These are phyloP conservation scores for Nycticorax nycticorax DNA, from an alignment of 2,113 vertebrate genomes.

Conservation along the genomic window DNA sequence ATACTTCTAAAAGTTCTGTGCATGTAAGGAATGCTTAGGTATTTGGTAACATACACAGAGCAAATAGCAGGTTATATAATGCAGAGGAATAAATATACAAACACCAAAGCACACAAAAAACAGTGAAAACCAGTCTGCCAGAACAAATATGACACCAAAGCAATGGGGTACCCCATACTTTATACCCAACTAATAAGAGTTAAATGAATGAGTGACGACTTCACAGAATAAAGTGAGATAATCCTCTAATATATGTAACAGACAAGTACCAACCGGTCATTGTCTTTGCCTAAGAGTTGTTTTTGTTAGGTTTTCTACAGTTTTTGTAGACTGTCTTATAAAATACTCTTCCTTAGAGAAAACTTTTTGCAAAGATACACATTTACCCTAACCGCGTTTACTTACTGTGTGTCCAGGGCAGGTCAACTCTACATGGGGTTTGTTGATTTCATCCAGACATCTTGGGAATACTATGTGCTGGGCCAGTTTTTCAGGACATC, in stretches of 20 bases:
- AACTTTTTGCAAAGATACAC: not conserved
- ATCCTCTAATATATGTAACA: not conserved
- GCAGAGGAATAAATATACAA: not conserved
- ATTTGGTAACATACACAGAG: not conserved
- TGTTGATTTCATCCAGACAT: not conserved
- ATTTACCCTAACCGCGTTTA: not conserved
- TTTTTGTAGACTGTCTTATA: not conserved
- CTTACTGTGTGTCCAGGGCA: not conserved
- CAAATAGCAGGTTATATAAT: not conserved
- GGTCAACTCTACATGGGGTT: fast-evolving
- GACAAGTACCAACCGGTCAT: fast-evolving
- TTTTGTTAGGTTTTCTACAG: not conserved
- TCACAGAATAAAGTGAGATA: not conserved
- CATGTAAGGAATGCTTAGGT: not conserved
- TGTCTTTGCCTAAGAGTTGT: not conserved
- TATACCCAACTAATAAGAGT: not conserved
- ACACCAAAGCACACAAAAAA: not conserved
- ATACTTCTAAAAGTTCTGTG: not conserved
- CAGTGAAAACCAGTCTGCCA: not conserved
- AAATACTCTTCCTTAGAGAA: not conserved
- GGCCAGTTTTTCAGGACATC: not conserved
- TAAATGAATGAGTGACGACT: not conserved
- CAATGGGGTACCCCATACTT: not conserved
- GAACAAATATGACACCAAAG: not conserved
- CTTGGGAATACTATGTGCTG: not conserved